Percentiles rank a stretch among this genome's conserved stretches.
Evolutionary conservation across 2,797 vertebrate genomes (phyloP).

Genomic region (Anas bahamensis): DNA sequence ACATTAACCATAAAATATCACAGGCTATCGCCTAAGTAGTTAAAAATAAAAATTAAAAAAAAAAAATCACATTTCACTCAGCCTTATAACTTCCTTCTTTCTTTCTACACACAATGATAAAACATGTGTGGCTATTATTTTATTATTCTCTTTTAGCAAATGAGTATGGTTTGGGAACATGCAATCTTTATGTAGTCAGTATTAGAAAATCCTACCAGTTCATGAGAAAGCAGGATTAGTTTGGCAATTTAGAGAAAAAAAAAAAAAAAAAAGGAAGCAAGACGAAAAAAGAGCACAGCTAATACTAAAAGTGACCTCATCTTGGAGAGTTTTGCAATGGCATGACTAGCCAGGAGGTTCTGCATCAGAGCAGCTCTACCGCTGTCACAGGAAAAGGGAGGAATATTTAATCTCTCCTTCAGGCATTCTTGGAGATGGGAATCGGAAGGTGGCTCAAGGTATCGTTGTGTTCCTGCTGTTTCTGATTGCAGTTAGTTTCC

Average conservation of each 20-base stretch:
- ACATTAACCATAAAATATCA: not conserved
- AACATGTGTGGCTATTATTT: not conserved
- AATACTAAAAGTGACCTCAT: not conserved
- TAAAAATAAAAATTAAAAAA: not conserved
- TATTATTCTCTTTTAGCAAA: not conserved
- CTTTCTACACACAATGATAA: not conserved
- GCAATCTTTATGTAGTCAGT: not conserved
- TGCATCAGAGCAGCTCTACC: not conserved
- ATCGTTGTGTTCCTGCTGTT: not conserved
- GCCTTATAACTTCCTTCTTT: not conserved
- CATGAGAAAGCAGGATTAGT: not conserved
- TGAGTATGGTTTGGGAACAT: not conserved
- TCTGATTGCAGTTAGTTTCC: not conserved
- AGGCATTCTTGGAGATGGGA: not conserved
- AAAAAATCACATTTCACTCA: not conserved
- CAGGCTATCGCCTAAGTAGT: not conserved
- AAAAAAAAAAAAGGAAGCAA: not conserved
- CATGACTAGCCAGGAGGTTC: rapidly evolving
- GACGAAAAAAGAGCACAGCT: not conserved
- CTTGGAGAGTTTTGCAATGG: not conserved
- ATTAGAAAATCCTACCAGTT: not conserved
- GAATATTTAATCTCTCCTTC: not conserved
- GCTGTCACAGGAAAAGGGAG: not conserved
- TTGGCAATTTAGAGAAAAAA: not conserved
- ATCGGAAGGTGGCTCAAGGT: not conserved